These are phyloP conservation scores for Scarus forsteni DNA, from an alignment of 2,797 vertebrate species.

Conservation along the genomic window DNA sequence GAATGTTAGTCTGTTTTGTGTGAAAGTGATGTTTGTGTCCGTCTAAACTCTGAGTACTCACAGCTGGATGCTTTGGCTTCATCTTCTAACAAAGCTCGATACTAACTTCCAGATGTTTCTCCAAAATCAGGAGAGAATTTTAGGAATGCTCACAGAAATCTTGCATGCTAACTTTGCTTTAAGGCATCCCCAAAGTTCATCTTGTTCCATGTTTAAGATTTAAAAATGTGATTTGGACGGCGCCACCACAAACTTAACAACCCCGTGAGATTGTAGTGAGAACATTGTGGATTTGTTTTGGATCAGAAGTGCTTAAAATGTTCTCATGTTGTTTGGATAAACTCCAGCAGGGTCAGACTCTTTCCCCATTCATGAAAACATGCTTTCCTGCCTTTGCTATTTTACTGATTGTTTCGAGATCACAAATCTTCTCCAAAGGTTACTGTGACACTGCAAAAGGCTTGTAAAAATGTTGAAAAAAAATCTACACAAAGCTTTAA, in stretches of 20 bases:
- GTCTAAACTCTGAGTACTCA: background rate
- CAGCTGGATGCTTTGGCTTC: background rate
- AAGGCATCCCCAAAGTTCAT: background rate
- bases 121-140: background rate
- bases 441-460: no score
- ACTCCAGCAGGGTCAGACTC: background rate
- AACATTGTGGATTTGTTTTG: background rate
- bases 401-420: no score
- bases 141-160: background rate
- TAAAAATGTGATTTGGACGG: background rate
- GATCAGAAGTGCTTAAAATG: background rate
- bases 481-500: no score
- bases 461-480: no score
- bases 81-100: background rate
- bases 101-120: conserved; percentile 11
- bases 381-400: background rate
- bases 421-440: no score
- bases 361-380: background rate
- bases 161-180: no score
- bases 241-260: background rate
- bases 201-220: background rate
- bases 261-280: background rate
- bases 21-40: background rate
- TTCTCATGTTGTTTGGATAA: background rate
- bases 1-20: background rate